phyloP scores from a whole-genome alignment of 1,140 invertebrate species.

The Calliopsis andreniformis region DNA sequence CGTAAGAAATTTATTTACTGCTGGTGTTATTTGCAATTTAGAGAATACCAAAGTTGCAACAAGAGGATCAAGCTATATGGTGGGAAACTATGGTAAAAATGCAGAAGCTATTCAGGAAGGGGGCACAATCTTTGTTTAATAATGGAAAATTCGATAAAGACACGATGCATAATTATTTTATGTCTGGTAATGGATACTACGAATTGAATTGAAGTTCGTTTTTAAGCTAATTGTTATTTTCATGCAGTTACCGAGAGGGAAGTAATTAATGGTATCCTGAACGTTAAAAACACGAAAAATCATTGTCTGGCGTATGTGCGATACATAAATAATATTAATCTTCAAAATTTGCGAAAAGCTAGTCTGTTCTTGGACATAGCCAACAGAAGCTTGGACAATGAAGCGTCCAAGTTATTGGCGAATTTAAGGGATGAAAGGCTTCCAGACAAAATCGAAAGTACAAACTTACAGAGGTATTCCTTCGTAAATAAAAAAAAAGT shows the following conservation, averaged over 20 bases:
- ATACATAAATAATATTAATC: slow-evolving; percentile 98
- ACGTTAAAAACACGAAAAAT: slow-evolving; percentile 97
- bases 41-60: slow-evolving; percentile 96
- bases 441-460: slow-evolving; percentile 92
- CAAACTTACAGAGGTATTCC: slow-evolving; percentile 91
- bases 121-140: slow-evolving; percentile 91
- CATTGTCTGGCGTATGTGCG: slow-evolving; percentile 97
- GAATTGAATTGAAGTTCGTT: not conserved
- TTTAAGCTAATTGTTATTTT: slow-evolving; percentile 2
- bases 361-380: slow-evolving; percentile 97
- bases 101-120: slow-evolving; percentile 96
- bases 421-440: slow-evolving; percentile 94
- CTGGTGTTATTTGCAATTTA: slow-evolving; percentile 67
- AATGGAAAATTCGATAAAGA: slow-evolving; percentile 94
- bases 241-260: slow-evolving; percentile 96
- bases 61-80: slow-evolving; percentile 98
- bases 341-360: slow-evolving; percentile 96
- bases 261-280: slow-evolving; percentile 96
- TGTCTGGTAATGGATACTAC: slow-evolving; percentile 90
- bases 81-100: slow-evolving; percentile 98
- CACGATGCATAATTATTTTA: slow-evolving; percentile 98
- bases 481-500: not conserved
- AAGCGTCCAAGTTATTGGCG: slow-evolving; percentile 94
- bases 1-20: not conserved
- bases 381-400: slow-evolving; percentile 95